Evolutionary conservation across 2,888 invertebrate genomes (phyloP), one percentile per base, ranked within the genome.

Genomic region (Piscicola geometra): DNA sequence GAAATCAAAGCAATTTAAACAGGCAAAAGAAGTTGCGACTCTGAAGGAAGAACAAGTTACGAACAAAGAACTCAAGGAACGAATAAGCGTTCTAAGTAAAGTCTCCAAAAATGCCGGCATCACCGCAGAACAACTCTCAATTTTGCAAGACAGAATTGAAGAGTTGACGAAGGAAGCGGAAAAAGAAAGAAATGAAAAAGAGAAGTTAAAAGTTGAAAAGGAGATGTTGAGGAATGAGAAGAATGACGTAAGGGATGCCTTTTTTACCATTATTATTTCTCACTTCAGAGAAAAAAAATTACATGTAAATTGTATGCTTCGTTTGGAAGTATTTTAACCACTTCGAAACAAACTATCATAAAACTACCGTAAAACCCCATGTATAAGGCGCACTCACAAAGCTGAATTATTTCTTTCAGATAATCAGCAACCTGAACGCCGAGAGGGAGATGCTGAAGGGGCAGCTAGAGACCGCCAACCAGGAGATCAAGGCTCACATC

Each of bases 101-200:
- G 78, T 81, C 1, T 82, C 83, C 35, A 81, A 79, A 18, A 81
- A 82, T 35, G 81, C 82, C 0, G 83, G 82, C 71, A 81, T 78
- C 1, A 81, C 82, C 12, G 81, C 83, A 47, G 84, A 83, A 77
- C 81, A 82, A 35, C 77, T 84, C 30, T 77, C 80, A 2, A 88
- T 90, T 0, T 86, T 93, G 41, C 93, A 94, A 85, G 87, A 88
- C 0, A 91, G 93, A 83, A 87, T 91, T 5, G 79, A 77, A 21
- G 71, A 79, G 30, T 81, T 85, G 18, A 83, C 90, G 12, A 82
- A 79, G 2, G 82, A 84, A 76, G 80, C 84, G 50, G 81, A 79
- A 35, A 79, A 77, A 21, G 84, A 84, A 77, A 81, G 80, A 66
- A 80, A 75, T 21, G 84, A 83, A 78, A 83, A 83, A 76, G 78